Percentiles rank a stretch among this genome's conserved stretches.
These are phyloP conservation scores for Dendrocopos noguchii DNA, from an alignment of 2,113 vertebrate genomes.

Conservation along the genomic window DNA sequence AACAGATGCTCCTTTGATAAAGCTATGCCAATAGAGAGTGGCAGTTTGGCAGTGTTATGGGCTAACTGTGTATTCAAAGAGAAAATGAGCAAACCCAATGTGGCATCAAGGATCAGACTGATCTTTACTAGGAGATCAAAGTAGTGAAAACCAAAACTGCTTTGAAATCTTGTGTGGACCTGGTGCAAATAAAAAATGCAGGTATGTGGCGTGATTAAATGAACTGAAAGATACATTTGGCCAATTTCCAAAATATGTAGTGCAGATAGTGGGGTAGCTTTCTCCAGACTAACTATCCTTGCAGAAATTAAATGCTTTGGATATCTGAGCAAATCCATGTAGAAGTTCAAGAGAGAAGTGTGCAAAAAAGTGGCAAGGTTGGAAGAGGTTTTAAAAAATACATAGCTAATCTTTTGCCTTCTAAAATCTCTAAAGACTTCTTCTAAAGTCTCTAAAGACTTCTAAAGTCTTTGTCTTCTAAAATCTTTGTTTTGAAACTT, in stretches of 20 bases:
- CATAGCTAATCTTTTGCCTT: not conserved
- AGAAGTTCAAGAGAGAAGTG: not conserved
- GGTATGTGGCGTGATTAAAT: not conserved
- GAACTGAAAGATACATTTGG: not conserved
- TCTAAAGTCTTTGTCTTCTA: too few relatives aligned
- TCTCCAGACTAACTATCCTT: not conserved
- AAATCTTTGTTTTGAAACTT: not conserved
- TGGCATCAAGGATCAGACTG: not conserved
- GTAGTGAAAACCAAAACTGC: not conserved
- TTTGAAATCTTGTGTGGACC: not conserved
- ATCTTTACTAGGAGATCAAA: not conserved
- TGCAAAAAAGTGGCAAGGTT: not conserved
- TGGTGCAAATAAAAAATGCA: not conserved
- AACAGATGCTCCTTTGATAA: constrained; percentile 7
- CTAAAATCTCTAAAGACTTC: too few relatives aligned
- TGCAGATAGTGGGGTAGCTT: not conserved
- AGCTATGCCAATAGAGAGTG: not conserved
- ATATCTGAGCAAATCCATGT: not conserved
- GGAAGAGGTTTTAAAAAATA: not conserved
- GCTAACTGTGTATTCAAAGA: not conserved
- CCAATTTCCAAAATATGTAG: not conserved
- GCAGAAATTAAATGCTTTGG: not conserved
- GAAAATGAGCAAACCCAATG: not conserved
- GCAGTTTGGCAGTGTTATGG: not conserved
- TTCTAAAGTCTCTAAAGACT: too few relatives aligned